These are phyloP conservation scores for Lasioglossum baleicum DNA, from an alignment of 1,140 invertebrate genomes.

Conservation along the genomic window DNA sequence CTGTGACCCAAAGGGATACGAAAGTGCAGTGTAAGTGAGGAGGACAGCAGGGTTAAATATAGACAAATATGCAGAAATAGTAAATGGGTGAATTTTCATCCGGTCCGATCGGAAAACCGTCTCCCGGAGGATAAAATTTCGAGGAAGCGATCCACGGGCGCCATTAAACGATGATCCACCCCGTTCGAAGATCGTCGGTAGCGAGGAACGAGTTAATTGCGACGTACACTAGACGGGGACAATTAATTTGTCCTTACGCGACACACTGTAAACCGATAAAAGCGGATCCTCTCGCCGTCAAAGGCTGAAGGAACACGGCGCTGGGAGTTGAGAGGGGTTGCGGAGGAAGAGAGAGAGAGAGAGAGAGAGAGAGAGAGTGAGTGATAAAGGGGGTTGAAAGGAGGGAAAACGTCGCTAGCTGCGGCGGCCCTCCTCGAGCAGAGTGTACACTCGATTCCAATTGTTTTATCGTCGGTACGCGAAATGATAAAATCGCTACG, in stretches of 20 bases:
- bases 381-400: background rate
- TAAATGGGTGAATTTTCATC: no score
- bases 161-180: background rate
- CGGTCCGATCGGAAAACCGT: no score
- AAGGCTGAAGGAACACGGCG: background rate
- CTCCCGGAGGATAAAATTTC: background rate
- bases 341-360: background rate
- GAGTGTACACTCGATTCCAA: conserved; percentile 47
- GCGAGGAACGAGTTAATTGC: conserved; percentile 12
- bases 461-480: conserved; percentile 34
- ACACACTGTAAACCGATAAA: conserved; percentile 21
- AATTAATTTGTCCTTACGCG: conserved; percentile 32
- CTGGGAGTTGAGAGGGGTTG: no score
- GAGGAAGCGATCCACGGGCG: background rate
- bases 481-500: conserved; percentile 45
- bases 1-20: no score
- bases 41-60: no score
- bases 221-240: conserved; percentile 3
- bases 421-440: background rate
- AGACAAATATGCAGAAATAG: no score
- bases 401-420: conserved; percentile 14
- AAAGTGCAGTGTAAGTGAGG: no score
- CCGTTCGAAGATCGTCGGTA: background rate
- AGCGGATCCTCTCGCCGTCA: conserved; percentile 9
- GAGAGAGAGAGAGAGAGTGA: no score